Base-by-base conservation (phyloP, 2,888 invertebrate genomes). In the Drosophila neonasuta region DNA sequence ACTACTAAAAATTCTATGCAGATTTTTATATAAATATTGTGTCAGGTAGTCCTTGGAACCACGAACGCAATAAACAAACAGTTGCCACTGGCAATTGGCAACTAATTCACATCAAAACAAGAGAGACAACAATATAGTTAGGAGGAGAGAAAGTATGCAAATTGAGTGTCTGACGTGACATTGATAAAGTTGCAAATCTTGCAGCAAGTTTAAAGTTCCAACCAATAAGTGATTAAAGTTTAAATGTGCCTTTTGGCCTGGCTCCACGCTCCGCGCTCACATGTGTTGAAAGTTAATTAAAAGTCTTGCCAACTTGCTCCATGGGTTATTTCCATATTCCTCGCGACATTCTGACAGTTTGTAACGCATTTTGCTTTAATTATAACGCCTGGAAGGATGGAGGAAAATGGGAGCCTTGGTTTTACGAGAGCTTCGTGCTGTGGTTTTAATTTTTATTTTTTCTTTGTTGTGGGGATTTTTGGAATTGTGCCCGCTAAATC, bases 21-120 rank as follows among this genome's bases (percentile, higher is more conserved):
- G 57, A 74, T 79, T 81, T 75, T 79, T 76, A 77, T 83, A 83
- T 78, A 86, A 81, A 81, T 78, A 81, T 81, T 80, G 70, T 72
- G 77, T 65, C 86, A 83, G 81, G 83, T 77, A 70, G 68, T 61
- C 65, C 56, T 30, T 55, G 65, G 49, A 57, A 65, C 48, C 50
- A n/a, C 15, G 10, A 45, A 46, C 55, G 6, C n/a, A n/a, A 71
- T 59, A 80, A 79, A 74, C 74, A 64, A 79, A 60, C 74, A 60
- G 34, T 71, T 76, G 75, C 68, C 52, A 36, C 24, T 46, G 58
- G 54, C 39, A 13, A 24, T 7, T 45, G 48, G 29, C 46, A 77
- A 74, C 77, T 74, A 68, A 85, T 85, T 82, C 80, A 82, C 79
- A 80, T 77, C 63, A 77, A 77, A 80, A 74, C 68, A 75, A 48